Base-by-base conservation (phyloP, 1,140 invertebrate species). In the Solenopsis fugax region DNA sequence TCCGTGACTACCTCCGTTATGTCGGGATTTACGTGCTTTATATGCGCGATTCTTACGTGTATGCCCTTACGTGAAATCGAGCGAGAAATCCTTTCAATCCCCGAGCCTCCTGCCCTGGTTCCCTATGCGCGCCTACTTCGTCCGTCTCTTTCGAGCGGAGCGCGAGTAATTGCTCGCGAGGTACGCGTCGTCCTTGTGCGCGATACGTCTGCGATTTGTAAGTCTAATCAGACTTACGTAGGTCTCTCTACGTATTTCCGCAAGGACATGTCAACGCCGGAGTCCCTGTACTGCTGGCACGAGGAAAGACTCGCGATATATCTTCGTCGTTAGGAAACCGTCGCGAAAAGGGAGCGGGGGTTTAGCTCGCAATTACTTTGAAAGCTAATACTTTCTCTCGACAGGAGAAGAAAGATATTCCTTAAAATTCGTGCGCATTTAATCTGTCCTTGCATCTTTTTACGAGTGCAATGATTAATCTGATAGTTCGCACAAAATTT, bases 1-100 rank as follows among this genome's bases (percentile, higher is more conserved):
- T 94, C 87, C 94, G 94, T 95, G 94, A 95, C 94, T 94, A 91
- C 92, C 90, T 93, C 92, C 93, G 92, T 95, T 94, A 93, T 90
- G 65, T 58, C 50, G 78, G 82, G 80, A 82, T 88, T 90, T 90
- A 86, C 91, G 80, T 92, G 89, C 77, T 82, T 89, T 75, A 56
- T 81, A 80, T 89, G 82, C 69, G 62, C 78, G 77, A 54, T 72
- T 50, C 81, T 90, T 86, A 87, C 88, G 67, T 89, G 85, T 86
- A 62, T 86, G 71, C 78, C 60, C 73, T 72, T 87, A 90, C 60
- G 45, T 76, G 78, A 73, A 54, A 41, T 58, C 67, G 60, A 67
- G 34, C 65, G n/a, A 69, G 24, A 50, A 73, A 73, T 73, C 18
- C 75, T 86, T n/a, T 76, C 64, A 52, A 90, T 37, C 67, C 12